These are phyloP conservation scores for Austrofundulus limnaeus DNA, from an alignment of 2,113 vertebrate genomes.

Conservation along the genomic window DNA sequence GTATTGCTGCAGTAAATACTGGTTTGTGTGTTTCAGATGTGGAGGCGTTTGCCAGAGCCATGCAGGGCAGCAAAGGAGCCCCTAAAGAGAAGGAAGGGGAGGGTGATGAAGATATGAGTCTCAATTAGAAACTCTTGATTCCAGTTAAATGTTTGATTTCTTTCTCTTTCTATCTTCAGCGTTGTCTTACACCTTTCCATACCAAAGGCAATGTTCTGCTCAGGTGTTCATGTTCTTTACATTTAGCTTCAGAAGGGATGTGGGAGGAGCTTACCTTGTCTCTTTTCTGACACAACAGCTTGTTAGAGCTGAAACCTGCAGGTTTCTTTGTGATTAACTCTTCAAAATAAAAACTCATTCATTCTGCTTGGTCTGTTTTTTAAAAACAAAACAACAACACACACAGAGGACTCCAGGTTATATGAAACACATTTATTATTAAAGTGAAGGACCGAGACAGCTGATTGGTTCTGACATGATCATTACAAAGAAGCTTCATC, in stretches of 20 bases:
- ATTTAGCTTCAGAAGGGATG: too few relatives aligned
- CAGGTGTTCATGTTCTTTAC: not conserved
- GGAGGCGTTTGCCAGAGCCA: slow-evolving; percentile 94
- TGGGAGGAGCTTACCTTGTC: slow-evolving; percentile 5
- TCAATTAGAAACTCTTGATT: slow-evolving; percentile 79
- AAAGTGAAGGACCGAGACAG: slow-evolving; percentile 16
- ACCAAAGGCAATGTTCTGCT: slow-evolving; percentile 28
- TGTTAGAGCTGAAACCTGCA: not conserved
- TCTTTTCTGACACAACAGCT: slow-evolving; percentile 6
- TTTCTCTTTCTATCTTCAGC: not conserved
- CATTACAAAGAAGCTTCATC: not conserved
- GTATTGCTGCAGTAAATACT: not conserved
- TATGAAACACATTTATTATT: slow-evolving; percentile 60
- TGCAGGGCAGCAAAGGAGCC: slow-evolving; percentile 88
- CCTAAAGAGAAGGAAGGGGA: slow-evolving; percentile 92
- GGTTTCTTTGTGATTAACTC: slow-evolving; percentile 17
- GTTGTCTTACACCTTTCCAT: not conserved
- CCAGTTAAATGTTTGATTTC: not conserved
- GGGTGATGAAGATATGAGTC: slow-evolving; percentile 97
- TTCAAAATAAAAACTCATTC: not conserved
- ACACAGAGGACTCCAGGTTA: not conserved
- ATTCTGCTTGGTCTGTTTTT: not conserved
- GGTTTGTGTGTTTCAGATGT: slow-evolving; percentile 79
- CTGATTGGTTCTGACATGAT: not conserved
- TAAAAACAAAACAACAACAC: not conserved